Percentiles rank a stretch among this genome's conserved stretches.
Evolutionary conservation across 2,113 vertebrate species (phyloP).

Genomic region (Cercopithecus mona): DNA sequence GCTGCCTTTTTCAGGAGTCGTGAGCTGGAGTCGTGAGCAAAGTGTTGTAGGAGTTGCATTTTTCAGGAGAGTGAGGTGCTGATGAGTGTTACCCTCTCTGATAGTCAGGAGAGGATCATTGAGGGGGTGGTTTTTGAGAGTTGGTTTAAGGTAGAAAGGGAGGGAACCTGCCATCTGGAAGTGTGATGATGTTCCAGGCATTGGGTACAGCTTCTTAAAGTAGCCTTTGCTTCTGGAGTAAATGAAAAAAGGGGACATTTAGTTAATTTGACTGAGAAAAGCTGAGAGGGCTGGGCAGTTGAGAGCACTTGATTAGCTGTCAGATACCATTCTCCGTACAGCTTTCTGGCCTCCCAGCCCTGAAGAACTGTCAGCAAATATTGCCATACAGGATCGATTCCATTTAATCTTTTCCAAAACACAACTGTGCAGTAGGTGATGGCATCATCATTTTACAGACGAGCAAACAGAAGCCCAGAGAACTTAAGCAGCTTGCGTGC

Average conservation of each 20-base stretch:
- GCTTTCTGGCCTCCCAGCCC: neutral
- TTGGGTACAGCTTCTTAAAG: neutral
- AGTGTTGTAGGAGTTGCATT: conserved; percentile 19
- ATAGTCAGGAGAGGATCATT: neutral
- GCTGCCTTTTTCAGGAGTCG: conserved; percentile 32
- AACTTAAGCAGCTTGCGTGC: neutral
- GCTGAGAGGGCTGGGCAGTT: neutral
- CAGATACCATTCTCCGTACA: neutral
- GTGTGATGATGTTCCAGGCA: neutral
- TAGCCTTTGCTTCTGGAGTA: neutral
- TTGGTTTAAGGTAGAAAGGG: conserved; percentile 32
- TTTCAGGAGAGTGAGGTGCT: neutral
- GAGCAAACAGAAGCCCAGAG: neutral
- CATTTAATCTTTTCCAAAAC: neutral
- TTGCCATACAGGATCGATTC: neutral
- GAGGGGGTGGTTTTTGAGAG: conserved; percentile 53
- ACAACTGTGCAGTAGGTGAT: neutral
- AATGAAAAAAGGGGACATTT: neutral
- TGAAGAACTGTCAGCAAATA: too few relatives aligned
- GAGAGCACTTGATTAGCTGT: neutral
- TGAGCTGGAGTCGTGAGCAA: conserved; percentile 65
- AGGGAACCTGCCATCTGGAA: conserved; percentile 33
- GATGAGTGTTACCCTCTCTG: neutral
- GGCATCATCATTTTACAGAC: neutral
- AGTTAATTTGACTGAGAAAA: neutral